Base-by-base conservation (phyloP, 2,113 vertebrate species). In the Rhea pennata region DNA sequence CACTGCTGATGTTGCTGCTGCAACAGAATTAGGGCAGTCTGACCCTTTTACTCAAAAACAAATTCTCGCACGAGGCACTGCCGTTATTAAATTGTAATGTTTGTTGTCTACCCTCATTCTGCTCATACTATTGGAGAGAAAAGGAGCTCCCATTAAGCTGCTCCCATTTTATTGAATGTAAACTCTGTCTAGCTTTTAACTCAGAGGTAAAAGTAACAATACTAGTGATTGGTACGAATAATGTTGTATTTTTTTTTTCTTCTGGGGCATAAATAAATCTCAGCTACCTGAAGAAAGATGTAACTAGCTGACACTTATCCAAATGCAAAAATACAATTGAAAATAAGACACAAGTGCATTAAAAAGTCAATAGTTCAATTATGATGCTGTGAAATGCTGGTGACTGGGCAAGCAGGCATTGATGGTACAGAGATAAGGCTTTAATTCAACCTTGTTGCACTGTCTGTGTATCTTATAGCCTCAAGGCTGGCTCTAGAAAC, bases 61-160 rank as follows among this genome's bases (percentile, higher is more conserved):
- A 42, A 72, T 67, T 39, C 2, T 67, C 67, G 56, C 42, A 79
- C 48, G 70, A 85, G 48, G 26, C 33, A 36, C 40, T 36, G 33
- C 26, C 6, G 1, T 90, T 94, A 67, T 20, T 86, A 92, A 93
- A 77, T 86, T 66, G 8, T 66, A 58, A 10, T 73, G 46, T 79
- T 88, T 94, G 61, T 90, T 96, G 75, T 59, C 50, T 90, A 48
- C 8, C 36, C 9, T 91, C 87, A 61, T 65, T 92, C 74, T 93
- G 46, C 44, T 79, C 89, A 16, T 84, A 74, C 42, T 87, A 61
- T 84, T 53, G 16, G 51, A 4, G n/a, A 91, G 22, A 56, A 46
- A 39, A 83, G 54, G 31, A 84, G 31, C 36, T 36, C 36, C 36
- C 36, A 36, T 72, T 72, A 36, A 79, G 23, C 58, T 79, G 15